Base-by-base conservation (phyloP, 2,797 vertebrate genomes). In the Myotis myotis region DNA sequence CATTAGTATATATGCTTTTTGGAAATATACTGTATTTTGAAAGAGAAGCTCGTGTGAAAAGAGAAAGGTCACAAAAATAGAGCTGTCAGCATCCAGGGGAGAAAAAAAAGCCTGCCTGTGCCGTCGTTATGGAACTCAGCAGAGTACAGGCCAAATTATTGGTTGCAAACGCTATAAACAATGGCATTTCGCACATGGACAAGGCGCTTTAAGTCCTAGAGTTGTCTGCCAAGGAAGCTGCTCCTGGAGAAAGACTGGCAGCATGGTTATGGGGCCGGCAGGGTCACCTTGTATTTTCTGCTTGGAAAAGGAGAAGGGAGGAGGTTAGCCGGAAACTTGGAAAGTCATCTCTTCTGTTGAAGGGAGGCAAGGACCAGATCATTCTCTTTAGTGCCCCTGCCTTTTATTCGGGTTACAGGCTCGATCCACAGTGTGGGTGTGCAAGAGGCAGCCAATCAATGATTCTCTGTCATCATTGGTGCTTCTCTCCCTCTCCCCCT, bases 11-110 rank as follows among this genome's bases (percentile, higher is more conserved):
- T 51, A 15, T 71, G 28, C 55, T 80, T 86, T 96, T 60, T 68
- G 23, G 3, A 87, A 94, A 81, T 84, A 64, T 8, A 92, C 41
- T 92, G 0, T 84, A 79, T 88, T 92, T 95, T 89, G 49, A 70
- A 95, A 87, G 82, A 87, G 68, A 93, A 87, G 75, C 28, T 72
- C 62, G 4, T 53, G 13, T 75, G 28, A 87, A 57, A 84, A 81
- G n/a, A 64, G 62, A 66, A 92, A 81, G 60, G 25, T 82, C 47
- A 36, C 85, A 92, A 81, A 76, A 94, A 68, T 36, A 33, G 81
- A 88, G 25, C 72, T 38, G 4, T 80, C 74, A 41, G 5, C 57
- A 15, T 62, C 66, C 33, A 49, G 28, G 28, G 28, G 66, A 70
- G n/a, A 57, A 33, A 33, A 78, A 90, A 49, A 96, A 87, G 22